A percentile compares a stretch with the other conserved stretches of the same genome.
phyloP scores from a whole-genome alignment of 1,140 invertebrate species.

The Semibalanus balanoides region DNA sequence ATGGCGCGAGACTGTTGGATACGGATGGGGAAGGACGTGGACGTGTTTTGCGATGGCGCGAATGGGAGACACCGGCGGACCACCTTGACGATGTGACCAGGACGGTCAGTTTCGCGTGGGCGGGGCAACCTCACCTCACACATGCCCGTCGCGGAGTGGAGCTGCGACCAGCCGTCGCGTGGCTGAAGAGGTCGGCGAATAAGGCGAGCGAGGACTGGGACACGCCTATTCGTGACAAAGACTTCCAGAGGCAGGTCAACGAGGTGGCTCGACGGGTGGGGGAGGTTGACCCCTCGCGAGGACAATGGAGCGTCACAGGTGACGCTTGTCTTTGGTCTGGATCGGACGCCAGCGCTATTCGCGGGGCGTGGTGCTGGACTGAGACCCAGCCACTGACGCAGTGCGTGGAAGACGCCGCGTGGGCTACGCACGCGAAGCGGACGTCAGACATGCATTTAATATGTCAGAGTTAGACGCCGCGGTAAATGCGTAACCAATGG shows the following conservation, averaged over 20 bases:
- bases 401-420: not conserved
- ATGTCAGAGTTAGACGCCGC: not conserved
- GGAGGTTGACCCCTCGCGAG: not conserved
- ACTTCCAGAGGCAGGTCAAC: not conserved
- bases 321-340: not conserved
- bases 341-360: not conserved
- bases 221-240: not conserved
- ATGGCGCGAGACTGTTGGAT: slow-evolving; percentile 7
- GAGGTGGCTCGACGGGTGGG: not conserved
- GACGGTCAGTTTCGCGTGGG: not conserved
- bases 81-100: not conserved
- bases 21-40: not conserved
- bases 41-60: not conserved
- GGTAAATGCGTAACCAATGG: not conserved
- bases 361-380: not conserved
- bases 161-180: too few species aligned
- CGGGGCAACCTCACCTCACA: not conserved
- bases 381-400: too few species aligned
- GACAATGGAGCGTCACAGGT: not conserved
- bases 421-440: not conserved
- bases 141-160: not conserved
- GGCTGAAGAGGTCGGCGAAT: not conserved
- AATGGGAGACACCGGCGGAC: too few species aligned
- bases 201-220: not conserved
- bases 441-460: not conserved